Percentiles rank a stretch among this genome's conserved stretches.
Evolutionary conservation across 37 sponge, comb jelly and placozoan genomes (phyloP).

Genomic region (Corticium candelabrum): DNA sequence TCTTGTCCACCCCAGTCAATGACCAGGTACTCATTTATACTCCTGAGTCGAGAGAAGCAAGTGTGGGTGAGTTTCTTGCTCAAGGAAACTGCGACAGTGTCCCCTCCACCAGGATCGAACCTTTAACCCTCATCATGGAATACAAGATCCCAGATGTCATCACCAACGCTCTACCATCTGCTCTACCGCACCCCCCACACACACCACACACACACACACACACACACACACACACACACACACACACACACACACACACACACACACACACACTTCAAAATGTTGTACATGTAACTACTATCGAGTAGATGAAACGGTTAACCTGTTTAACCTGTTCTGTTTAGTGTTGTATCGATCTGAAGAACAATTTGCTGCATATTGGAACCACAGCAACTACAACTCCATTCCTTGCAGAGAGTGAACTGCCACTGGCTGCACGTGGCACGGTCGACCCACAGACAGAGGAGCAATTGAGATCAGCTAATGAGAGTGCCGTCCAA

Average conservation of each 20-base stretch:
- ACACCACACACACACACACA: too few species aligned
- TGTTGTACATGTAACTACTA: not conserved
- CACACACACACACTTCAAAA: not conserved
- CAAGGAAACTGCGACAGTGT: too few species aligned
- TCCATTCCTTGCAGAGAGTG: constrained; percentile 68
- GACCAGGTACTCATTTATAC: too few species aligned
- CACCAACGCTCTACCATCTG: too few species aligned
- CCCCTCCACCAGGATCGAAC: too few species aligned
- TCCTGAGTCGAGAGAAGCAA: too few species aligned
- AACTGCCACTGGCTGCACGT: constrained; percentile 30
- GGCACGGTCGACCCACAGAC: not conserved
- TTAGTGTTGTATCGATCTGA: constrained; percentile 81
- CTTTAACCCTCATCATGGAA: too few species aligned
- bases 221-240: not conserved
- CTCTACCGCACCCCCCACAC: too few species aligned
- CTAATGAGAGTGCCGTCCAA: not conserved
- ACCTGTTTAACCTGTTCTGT: not conserved
- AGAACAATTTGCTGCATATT: constrained; percentile 54
- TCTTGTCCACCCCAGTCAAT: too few species aligned
- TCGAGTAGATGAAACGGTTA: not conserved
- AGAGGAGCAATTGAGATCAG: not conserved
- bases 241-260: not conserved
- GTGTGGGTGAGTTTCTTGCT: too few species aligned
- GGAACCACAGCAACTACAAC: constrained; percentile 66
- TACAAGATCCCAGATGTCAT: too few species aligned